Base-by-base conservation (phyloP, 2,113 vertebrate genomes). In the Coturnix japonica region DNA sequence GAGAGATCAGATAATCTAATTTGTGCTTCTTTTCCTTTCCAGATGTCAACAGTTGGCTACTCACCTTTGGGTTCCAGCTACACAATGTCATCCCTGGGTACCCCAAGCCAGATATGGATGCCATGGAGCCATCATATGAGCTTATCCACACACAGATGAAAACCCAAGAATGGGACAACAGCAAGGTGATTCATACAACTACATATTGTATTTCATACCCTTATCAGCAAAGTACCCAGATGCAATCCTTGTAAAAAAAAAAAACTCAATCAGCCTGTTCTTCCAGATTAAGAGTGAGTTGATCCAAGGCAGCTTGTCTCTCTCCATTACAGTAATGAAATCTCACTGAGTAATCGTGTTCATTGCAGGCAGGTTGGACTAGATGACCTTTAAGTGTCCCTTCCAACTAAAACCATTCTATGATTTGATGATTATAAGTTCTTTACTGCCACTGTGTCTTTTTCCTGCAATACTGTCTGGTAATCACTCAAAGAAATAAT, bases 1-100 rank as follows among this genome's bases (percentile, higher is more conserved):
- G 39, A 67, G 18, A 49, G 33, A 53, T 63, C 26, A 47, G 6
- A 31, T 88, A 90, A 94, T 9, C 54, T 46, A 75, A 44, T 94
- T 47, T 96, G 59, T 91, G 73, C 28, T 91, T 97, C 71, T 96
- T 43, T 94, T 96, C 57, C 66, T 7, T 94, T 91, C 53, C 97
- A 99, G 99, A 99, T 97, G 99, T 99, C 86, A 99, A 99, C 97
- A 99, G 99, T 80, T 99, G 99, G 99, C 97, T 99, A 88, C 98
- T 99, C 93, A 99, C 99, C 39, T 99, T 99, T 6, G 99, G 99
- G 70, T 99, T 99, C 97, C 99, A 99, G 93, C 97, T 99, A 17
- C 99, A 99, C 97, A 99, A 99, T 2, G 99, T 99, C 87, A 99
- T 99, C 89, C 99, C 99, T 0, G 99, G 99, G 51, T 99, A 99